Evolutionary conservation across 2,113 vertebrate species (phyloP), one percentile per base, ranked within the genome.

Genomic region (Poeciliopsis turrubarensis): DNA sequence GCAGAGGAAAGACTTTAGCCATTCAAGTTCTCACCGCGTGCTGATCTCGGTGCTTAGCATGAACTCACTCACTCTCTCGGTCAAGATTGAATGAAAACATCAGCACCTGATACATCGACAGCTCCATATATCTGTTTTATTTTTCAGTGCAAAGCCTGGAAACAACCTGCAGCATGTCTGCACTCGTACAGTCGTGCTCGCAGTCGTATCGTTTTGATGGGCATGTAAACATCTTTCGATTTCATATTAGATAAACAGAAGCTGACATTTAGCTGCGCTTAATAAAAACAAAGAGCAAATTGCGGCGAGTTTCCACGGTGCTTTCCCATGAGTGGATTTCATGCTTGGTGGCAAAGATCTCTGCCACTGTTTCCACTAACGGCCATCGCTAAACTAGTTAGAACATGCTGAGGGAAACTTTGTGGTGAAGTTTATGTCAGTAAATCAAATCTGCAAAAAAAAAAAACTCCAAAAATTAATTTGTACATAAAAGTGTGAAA

Each of bases 81-180:
- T 82, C 68, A 44, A 1, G 51, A n/a, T 65, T 82, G 51, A 69
- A 88, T 77, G 68, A 62, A 19, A 13, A 63, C 77, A 81, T 86
- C 84, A 72, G 80, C 69, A 71, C 34, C 60, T 73, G 81, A 72
- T 30, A 4, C 66, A 65, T 44, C 64, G 77, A 65, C 73, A 68
- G 68, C 73, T 72, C 66, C 19, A 5, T 14, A 9, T 41, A 26
- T 15, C 63, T n/a, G 8, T 15, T 19, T 15, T 4, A n/a, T 68
- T 1, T 37, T 27, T 15, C n/a, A 7, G 41, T 68, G 30, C 5
- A 37, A 44, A 19, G 11, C 9, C 15, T 1, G 14, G 26, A 54
- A 63, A 57, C 26, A 0, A 22, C 11, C 30, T 14, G 51, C 25
- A 61, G 26, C 54, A 19, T 34, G 64, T n/a, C 31, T 12, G 19